phyloP scores from a whole-genome alignment of 2,888 invertebrate genomes.

The Osedax fenrisi region DNA sequence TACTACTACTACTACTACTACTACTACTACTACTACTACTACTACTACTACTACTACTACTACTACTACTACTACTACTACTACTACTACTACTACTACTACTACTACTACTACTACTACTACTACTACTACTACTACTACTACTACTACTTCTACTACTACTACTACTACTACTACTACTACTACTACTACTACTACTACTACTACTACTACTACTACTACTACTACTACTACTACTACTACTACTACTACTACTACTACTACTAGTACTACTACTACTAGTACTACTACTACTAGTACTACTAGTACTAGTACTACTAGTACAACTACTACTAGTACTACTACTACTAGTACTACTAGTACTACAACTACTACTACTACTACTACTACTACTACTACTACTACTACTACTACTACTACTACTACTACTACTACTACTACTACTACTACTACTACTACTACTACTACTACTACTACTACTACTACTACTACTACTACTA shows the following conservation, averaged over 20 bases:
- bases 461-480: background rate
- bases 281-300: background rate
- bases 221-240: background rate
- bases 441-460: background rate
- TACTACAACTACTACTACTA: background rate
- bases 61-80: background rate
- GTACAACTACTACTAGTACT: background rate
- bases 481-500: background rate
- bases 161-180: background rate
- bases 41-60: background rate
- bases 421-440: background rate
- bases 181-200: background rate
- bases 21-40: background rate
- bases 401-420: slow-evolving; percentile 2
- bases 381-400: background rate
- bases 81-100: background rate
- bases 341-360: background rate
- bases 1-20: background rate
- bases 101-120: slow-evolving; percentile 2
- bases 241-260: background rate
- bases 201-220: background rate
- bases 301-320: background rate
- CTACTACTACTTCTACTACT: background rate
- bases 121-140: background rate
- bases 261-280: background rate